Evolutionary conservation across 2,797 vertebrate species (phyloP).

Genomic region (Ambastaia sidthimunki): DNA sequence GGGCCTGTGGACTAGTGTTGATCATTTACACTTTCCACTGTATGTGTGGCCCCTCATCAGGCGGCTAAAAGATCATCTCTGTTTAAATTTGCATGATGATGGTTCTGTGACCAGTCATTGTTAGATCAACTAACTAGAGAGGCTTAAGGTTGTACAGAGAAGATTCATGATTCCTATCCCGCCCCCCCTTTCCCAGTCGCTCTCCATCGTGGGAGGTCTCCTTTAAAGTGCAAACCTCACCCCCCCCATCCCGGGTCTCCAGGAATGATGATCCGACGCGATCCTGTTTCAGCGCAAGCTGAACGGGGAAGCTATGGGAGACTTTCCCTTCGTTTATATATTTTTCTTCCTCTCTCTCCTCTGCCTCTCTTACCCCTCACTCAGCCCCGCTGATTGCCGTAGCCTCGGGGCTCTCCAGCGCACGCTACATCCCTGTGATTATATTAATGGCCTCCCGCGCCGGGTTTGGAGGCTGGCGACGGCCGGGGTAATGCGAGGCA

Average conservation of each 20-base stretch:
- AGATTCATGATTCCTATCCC: conserved; percentile 59
- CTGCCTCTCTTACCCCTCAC: conserved; percentile 47
- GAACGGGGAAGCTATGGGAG: conserved; percentile 63
- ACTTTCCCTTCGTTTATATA: conserved; percentile 66
- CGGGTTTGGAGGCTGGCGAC: conserved; percentile 58
- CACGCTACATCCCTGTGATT: conserved; percentile 77
- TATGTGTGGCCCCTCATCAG: conserved; percentile 59
- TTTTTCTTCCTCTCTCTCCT: conserved; percentile 50
- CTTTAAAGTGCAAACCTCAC: conserved; percentile 53
- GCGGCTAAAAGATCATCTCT: conserved; percentile 65
- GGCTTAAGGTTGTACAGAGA: conserved; percentile 60
- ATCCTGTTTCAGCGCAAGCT: conserved; percentile 61
- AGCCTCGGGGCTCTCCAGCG: conserved; percentile 69
- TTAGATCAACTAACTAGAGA: conserved; percentile 64
- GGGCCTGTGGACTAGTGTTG: conserved; percentile 59
- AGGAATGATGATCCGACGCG: conserved; percentile 54
- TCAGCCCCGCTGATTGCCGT: conserved; percentile 71
- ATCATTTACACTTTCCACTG: conserved; percentile 63
- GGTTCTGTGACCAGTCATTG: conserved; percentile 66
- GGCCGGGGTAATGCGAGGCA: conserved; percentile 50
- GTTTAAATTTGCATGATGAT: conserved; percentile 71
- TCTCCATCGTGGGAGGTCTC: conserved; percentile 61
- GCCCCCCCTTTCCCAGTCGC: conserved; percentile 14
- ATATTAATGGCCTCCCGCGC: conserved; percentile 72
- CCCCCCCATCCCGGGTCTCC: conserved; percentile 42